Base-by-base conservation (phyloP, 2,797 vertebrate genomes). In the Poeciliopsis presidionis region DNA sequence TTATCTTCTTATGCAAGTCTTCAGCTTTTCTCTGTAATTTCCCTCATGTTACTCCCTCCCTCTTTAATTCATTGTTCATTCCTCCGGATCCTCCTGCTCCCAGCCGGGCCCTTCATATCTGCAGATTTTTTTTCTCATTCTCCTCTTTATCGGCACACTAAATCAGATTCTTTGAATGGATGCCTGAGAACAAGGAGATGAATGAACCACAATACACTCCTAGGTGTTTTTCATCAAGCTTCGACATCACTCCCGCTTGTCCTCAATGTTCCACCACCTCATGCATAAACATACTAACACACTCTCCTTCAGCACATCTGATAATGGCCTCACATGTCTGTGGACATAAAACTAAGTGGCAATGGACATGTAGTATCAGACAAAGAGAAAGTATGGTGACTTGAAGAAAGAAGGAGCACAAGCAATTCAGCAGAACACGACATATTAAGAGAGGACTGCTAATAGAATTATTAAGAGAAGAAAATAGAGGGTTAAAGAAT, bases 131-230 rank as follows among this genome's bases (percentile, higher is more conserved):
- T 49, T 20, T 12, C 28, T 79, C 41, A 45, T 14, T 28, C 45
- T 30, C 1, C 53, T 76, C 77, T 82, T 87, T 90, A 91, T 92
- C 90, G 11, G n/a, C 3, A 4, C 7, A 36, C 84, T 85, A 70
- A 80, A 86, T 93, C 91, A 84, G 82, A 63, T 57, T 78, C 77
- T 86, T 73, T 93, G 88, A 91, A 84, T 88, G 87, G 79, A 85
- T 81, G 82, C 61, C 81, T 22, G 75, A 81, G 92, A 84, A 90
- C 80, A 77, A 84, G 82, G 70, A 86, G 87, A 92, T 90, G 88
- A 91, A 92, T 89, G 87, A 79, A 87, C 57, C 81, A 57, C 76
- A 83, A 67, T 87, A 90, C 79, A 84, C 85, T 46, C 57, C 39
- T 7, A 47, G 72, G 77, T 90, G 86, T 88, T 82, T 89, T 90